Conservation (phyloP, 2,113 vertebrate genomes). For the Sapayoa aenigma region DNA sequence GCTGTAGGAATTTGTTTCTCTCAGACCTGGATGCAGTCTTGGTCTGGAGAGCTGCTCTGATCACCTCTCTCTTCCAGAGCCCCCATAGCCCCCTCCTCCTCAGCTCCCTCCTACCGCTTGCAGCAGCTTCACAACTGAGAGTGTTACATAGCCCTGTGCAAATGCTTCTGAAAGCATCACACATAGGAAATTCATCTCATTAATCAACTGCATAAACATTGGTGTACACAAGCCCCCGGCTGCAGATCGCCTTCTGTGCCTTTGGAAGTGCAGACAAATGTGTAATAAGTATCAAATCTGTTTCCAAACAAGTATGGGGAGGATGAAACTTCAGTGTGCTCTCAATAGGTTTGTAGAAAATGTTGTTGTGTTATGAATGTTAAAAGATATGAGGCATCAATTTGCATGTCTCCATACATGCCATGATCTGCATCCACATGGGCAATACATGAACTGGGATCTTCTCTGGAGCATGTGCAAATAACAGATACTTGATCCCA, state of each 20-base stretch:
- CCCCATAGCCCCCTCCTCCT: background rate
- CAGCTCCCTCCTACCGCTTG: rapidly evolving
- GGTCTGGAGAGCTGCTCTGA: rapidly evolving
- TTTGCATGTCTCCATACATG: background rate
- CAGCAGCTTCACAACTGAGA: background rate
- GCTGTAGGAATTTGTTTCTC: background rate
- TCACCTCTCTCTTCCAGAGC: no score
- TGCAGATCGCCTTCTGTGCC: background rate
- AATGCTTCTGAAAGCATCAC: background rate
- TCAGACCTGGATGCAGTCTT: rapidly evolving
- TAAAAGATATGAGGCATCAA: background rate
- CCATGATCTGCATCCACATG: rapidly evolving
- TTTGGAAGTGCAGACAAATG: background rate
- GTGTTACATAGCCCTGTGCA: background rate
- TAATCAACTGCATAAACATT: background rate
- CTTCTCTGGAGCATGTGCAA: background rate
- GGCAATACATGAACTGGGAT: background rate
- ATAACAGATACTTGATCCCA: background rate
- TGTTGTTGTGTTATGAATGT: background rate
- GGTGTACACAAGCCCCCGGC: background rate
- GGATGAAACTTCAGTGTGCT: background rate
- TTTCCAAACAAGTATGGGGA: background rate
- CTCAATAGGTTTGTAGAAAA: background rate
- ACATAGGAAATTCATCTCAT: background rate
- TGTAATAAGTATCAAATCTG: background rate